Percentiles rank a stretch among this genome's conserved stretches.
Conservation (phyloP, 2,113 vertebrate genomes). For the Eulacestoma nigropectus region DNA sequence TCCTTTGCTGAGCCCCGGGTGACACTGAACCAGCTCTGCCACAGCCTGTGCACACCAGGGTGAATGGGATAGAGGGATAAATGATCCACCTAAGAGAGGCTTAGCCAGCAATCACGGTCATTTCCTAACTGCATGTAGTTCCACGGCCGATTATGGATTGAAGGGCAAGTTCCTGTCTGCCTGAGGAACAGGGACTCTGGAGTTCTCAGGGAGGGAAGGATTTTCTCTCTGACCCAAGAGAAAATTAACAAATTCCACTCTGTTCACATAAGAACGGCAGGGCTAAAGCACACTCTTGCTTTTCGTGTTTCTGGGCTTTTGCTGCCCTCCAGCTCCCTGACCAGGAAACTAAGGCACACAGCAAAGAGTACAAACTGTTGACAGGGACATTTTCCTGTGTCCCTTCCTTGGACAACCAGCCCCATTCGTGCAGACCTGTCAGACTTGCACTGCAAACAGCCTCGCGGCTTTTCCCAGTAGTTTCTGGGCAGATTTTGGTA, state of each 20-base stretch:
- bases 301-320: neutral
- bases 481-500: neutral
- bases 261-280: accelerated
- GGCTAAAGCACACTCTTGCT: accelerated
- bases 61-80: accelerated
- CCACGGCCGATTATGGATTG: accelerated
- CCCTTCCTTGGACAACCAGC: neutral
- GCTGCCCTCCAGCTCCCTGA: neutral
- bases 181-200: accelerated
- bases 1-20: neutral
- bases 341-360: accelerated
- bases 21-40: neutral
- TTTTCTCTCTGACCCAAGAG: neutral
- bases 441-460: neutral
- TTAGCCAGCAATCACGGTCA: accelerated
- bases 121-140: accelerated
- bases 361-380: neutral
- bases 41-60: accelerated
- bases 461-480: neutral
- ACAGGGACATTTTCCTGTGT: too few relatives aligned
- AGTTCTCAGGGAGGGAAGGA: neutral
- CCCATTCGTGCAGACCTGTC: neutral
- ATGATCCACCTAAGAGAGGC: accelerated
- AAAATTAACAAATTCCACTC: neutral
- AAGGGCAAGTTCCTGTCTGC: accelerated